Evolutionary conservation across 2,797 vertebrate species (phyloP), one percentile per base, ranked within the genome.

Genomic region (Acanthurus lineatus): DNA sequence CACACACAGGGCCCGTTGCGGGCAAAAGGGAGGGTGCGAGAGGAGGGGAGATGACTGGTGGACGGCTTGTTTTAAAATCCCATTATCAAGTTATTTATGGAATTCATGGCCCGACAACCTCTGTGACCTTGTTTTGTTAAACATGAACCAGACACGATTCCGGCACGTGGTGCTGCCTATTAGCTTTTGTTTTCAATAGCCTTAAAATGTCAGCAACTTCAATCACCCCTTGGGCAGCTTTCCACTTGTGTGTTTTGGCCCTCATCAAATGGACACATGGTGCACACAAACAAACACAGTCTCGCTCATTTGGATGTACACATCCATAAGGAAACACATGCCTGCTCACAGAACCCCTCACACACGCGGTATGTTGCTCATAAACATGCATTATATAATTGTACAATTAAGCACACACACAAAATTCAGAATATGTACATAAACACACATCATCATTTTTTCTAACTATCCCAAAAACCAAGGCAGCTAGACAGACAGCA

Each of bases 51-150:
- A 83, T 89, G 89, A 92, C 91, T 96, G 95, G 95, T 96, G 96
- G 96, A 97, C 95, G 96, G 97, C 96, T 98, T 98, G 96, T 97
- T 99, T 98, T 97, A 97, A 98, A 98, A 98, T 98, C 97, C 98
- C 97, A 99, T 99, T 99, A 98, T 97, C 96, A 94, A 97, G 96
- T 98, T 98, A 99, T 99, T 99, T 98, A 98, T 98, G 97, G 97
- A 97, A 97, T 98, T 97, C 96, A 93, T 95, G 96, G 95, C 97
- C 97, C 94, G 90, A 54, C 96, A 97, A 98, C 97, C 96, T 95
- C 91, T 71, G 79, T 97, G 96, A 96, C 97, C 97, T 98, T 97
- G 97, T 99, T 98, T 97, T 98, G 97, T 99, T 99, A 98, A 99
- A 99, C 97, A 99, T 96, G 97, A 98, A 97, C 95, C 94, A 97